Evolutionary conservation across 1,140 invertebrate species (phyloP).

Genomic region (Drosophila watanabei): DNA sequence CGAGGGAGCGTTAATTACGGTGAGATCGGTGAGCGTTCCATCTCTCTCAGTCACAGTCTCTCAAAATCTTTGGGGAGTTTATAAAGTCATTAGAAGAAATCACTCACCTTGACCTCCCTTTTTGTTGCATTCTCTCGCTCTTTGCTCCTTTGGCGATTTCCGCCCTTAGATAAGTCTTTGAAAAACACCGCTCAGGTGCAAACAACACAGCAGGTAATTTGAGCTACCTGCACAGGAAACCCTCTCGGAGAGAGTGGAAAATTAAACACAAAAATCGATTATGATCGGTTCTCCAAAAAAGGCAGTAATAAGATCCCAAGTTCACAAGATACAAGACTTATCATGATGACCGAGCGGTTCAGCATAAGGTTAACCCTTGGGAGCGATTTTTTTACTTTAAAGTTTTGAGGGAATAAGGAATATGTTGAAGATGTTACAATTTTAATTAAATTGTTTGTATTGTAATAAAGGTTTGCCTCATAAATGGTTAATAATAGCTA

Average conservation of each 20-base stretch:
- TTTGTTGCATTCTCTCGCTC: not conserved
- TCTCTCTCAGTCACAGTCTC: conserved; percentile 1
- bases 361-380: not conserved
- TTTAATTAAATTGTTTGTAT: no score
- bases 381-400: not conserved
- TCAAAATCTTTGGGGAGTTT: conserved; percentile 15
- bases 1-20: conserved; percentile 20
- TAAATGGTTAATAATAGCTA: no score
- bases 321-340: not conserved
- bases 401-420: no score
- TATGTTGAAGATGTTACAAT: no score
- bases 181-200: conserved; percentile 37
- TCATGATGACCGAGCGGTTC: not conserved
- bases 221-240: conserved; percentile 40
- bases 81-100: conserved; percentile 54
- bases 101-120: conserved; percentile 13
- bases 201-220: conserved; percentile 25
- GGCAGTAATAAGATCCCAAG: not conserved
- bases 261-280: conserved; percentile 27
- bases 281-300: conserved; percentile 5
- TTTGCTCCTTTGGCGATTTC: not conserved
- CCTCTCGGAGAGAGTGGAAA: conserved; percentile 7
- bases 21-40: conserved; percentile 24
- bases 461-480: no score
- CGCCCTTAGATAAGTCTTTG: conserved; percentile 27